Base-by-base conservation (phyloP, 2,113 vertebrate genomes). In the Scatophagus argus region DNA sequence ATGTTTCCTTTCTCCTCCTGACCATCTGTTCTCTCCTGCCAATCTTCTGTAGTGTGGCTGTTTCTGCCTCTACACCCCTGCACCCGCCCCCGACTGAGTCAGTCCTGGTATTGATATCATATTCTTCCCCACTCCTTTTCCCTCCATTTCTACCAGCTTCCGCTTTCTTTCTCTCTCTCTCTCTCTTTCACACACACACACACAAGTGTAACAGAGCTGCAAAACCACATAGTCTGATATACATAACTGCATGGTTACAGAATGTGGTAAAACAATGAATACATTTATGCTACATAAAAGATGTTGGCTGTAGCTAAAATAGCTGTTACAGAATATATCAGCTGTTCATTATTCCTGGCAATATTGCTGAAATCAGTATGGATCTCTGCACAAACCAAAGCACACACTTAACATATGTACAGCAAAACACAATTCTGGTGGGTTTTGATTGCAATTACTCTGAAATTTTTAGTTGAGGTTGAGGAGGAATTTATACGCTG, bases 21-120 rank as follows among this genome's bases (percentile, higher is more conserved):
- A 92, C 94, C 93, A 94, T 95, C 94, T 95, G 93, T 94, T 93
- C 89, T 81, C 84, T 68, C 85, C 88, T 92, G 93, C 92, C 93
- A 94, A 93, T 94, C 89, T 94, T 85, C 78, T 72, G 79, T n/a
- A 83, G 87, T 29, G 81, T 93, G 92, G 91, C 90, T 93, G 86
- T 75, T 86, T 79, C 72, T 83, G 83, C 80, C 79, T 76, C 83
- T 77, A 87, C 83, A 72, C 70, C 76, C 87, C 83, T 77, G 86
- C 83, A 72, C 70, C 76, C 87, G 82, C 76, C 70, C 77, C 87
- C 80, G 23, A 75, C 79, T 54, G 82, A 85, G 79, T 70, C 77
- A 76, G 81, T 87, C 81, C 82, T 74, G 74, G 79, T 82, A 84
- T 89, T 87, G 87, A 93, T 84, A 90, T 86, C 56, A 88, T 87